A percentile compares a stretch with the other conserved stretches of the same genome.
Evolutionary conservation across 2,113 vertebrate genomes (phyloP).

Genomic region (Aphelocoma coerulescens): DNA sequence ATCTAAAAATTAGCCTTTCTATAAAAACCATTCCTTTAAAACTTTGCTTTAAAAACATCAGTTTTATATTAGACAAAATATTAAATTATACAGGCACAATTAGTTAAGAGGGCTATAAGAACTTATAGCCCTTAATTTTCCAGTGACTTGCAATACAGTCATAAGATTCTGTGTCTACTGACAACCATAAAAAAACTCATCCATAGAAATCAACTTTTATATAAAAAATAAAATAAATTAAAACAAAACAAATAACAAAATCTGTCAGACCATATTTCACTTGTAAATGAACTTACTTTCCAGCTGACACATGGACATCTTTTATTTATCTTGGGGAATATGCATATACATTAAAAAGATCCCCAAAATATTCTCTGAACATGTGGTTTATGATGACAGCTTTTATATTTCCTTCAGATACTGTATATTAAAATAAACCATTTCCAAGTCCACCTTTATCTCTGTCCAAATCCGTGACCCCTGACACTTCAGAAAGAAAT

Average conservation of each 20-base stretch:
- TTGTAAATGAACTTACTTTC: background rate
- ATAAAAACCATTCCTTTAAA: constrained; percentile 61
- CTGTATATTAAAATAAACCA: background rate
- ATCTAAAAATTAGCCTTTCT: constrained; percentile 63
- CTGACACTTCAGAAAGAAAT: background rate
- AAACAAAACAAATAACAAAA: background rate
- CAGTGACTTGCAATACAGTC: constrained; percentile 28
- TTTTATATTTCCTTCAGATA: background rate
- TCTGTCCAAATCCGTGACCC: background rate
- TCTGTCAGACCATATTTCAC: background rate
- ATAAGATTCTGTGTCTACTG: constrained; percentile 1
- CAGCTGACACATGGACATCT: background rate
- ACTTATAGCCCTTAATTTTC: constrained; percentile 29
- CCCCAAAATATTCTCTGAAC: background rate
- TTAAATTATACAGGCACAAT: constrained; percentile 57
- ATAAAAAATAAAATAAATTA: constrained; percentile 9
- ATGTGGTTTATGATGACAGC: background rate
- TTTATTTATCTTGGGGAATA: background rate
- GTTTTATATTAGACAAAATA: constrained; percentile 55
- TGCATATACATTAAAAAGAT: background rate
- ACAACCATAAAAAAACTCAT: constrained; percentile 8
- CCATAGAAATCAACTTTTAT: background rate
- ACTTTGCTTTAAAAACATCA: constrained; percentile 47
- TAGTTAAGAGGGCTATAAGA: constrained; percentile 8
- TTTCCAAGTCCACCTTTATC: background rate